phyloP scores from a whole-genome alignment of 2,797 vertebrate genomes.

The Mus spretus region DNA sequence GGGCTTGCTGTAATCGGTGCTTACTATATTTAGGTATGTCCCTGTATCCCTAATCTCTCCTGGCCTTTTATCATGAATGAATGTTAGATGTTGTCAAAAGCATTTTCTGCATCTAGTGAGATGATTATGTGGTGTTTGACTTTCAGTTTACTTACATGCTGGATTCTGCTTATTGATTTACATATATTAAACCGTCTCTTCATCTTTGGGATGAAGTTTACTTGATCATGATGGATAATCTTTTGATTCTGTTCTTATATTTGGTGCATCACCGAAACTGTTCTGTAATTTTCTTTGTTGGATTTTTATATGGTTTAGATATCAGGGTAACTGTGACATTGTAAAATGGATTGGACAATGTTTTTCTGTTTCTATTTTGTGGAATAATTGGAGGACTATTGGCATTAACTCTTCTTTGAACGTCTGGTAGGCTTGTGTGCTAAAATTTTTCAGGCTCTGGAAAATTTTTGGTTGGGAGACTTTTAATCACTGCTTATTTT shows the following conservation, averaged over 20 bases:
- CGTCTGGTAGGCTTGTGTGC: background rate
- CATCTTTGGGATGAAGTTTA: background rate
- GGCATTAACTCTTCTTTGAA: background rate
- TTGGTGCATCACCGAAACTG: background rate
- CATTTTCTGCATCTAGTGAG: background rate
- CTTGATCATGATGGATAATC: background rate
- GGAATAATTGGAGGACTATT: background rate
- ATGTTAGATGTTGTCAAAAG: background rate
- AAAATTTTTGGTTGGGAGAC: background rate
- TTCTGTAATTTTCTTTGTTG: background rate
- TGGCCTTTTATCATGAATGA: background rate
- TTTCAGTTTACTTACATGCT: background rate
- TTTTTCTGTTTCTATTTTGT: background rate
- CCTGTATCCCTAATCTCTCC: background rate
- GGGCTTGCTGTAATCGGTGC: background rate
- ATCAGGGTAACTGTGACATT: background rate
- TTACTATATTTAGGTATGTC: background rate
- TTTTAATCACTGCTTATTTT: background rate
- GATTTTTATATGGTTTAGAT: background rate
- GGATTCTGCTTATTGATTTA: background rate
- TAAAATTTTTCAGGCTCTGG: background rate
- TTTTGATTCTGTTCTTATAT: background rate
- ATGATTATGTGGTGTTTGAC: background rate
- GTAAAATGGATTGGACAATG: background rate
- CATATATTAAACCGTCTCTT: background rate